Conservation (phyloP, 2,888 invertebrate species). For the Drosophila melanosoma region DNA sequence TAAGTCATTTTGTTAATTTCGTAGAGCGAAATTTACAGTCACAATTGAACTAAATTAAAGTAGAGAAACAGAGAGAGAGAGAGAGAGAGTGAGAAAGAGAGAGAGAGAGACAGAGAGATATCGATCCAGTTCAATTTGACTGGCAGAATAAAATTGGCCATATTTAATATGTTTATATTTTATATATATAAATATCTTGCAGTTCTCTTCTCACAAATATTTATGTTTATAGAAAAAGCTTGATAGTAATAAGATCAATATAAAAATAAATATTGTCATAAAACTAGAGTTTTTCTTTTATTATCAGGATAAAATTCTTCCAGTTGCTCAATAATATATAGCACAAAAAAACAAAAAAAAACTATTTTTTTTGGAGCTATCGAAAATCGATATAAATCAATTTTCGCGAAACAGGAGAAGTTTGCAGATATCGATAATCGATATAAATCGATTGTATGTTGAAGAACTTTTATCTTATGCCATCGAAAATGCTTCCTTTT, state of each 20-base stretch:
- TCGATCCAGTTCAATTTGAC: background rate
- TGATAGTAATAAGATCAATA: background rate
- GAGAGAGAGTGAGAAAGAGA: no score
- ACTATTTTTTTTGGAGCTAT: background rate
- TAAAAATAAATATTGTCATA: background rate
- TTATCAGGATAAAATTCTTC: background rate
- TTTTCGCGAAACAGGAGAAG: background rate
- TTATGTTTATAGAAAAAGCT: background rate
- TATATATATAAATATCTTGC: no score
- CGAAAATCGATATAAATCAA: background rate
- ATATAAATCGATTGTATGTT: no score
- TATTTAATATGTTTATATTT: no score
- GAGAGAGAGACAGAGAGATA: no score
- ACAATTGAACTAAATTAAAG: background rate
- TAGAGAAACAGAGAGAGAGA: background rate
- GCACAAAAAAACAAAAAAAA: no score
- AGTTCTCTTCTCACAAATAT: background rate
- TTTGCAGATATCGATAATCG: background rate
- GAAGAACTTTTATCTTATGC: no score
- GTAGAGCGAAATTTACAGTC: conserved; percentile 3
- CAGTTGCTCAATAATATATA: background rate
- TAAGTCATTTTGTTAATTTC: conserved; percentile 29
- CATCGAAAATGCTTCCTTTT: background rate
- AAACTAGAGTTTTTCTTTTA: background rate
- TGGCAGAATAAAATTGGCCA: background rate